Evolutionary conservation across 1,140 invertebrate genomes (phyloP), one percentile per base, ranked within the genome.

Genomic region (Zaprionus ghesquierei): DNA sequence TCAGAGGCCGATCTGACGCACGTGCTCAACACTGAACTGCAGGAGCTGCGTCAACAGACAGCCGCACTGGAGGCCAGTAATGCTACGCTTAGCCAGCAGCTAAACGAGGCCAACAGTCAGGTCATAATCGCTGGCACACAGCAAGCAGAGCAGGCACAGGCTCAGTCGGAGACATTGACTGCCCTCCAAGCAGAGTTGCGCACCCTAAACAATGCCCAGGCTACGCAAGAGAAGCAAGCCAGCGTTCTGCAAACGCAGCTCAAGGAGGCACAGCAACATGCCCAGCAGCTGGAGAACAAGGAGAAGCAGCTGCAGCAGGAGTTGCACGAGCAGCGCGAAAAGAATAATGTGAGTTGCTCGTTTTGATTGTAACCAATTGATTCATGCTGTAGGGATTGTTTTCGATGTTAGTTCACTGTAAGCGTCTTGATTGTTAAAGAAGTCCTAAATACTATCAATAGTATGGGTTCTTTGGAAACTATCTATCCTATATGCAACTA

Each of bases 311-410:
- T 92, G 49, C 65, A 90, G 22, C 77, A 93, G 50, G 94, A 96
- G 85, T 92, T 97, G 50, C 93, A 94, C 46, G 92, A 93, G 50
- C 95, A 96, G 91, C 94, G 93, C 82, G 93, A 94, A 38, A 96
- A 96, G 92, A 96, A 96, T 92, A 95, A 97, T 93, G 96, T 96
- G 86, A 95, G 95, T 94, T 0, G 9, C 38, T 25, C 8, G 20
- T 50, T 62, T 18, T 15, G 15, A 49, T 8, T 2, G 15, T 12
- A 15, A 15, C n/a, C 5, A 15, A n/a, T 6, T 38, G n/a, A n/a
- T 15, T 15, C n/a, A 2, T 38, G 5, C 5, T 38, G 13, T 5
- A 13, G 13, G 33, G 33, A 35, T 35, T 5, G 12, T n/a, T n/a
- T n/a, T n/a, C n/a, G n/a, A n/a, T n/a, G 35, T 15, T 41, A 41